Percentiles rank a stretch among this genome's conserved stretches.
Evolutionary conservation across 1,140 invertebrate genomes (phyloP).

Genomic region (Cataglyphis hispanica): DNA sequence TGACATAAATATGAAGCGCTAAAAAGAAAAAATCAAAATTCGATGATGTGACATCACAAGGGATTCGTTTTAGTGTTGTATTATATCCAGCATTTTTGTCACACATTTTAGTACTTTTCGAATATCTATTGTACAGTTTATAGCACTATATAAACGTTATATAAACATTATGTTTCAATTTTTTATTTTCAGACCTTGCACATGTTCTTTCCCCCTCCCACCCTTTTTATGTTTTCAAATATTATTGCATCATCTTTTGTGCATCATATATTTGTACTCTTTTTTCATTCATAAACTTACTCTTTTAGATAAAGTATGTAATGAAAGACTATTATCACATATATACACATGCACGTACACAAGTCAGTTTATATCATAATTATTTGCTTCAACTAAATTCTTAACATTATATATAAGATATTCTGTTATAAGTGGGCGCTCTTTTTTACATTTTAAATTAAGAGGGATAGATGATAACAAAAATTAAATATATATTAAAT

Average conservation of each 20-base stretch:
- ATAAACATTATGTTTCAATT: constrained; percentile 63
- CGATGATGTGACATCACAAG: constrained; percentile 16
- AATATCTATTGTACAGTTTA: constrained; percentile 47
- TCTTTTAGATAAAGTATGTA: neutral
- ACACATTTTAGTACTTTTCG: neutral
- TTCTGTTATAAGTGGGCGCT: too few species aligned
- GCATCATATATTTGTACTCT: constrained; percentile 5
- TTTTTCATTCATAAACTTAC: neutral
- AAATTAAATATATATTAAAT: too few species aligned
- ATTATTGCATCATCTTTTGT: neutral
- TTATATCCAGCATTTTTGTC: constrained; percentile 20
- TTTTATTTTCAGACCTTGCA: constrained; percentile 65
- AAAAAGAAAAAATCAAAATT: constrained; percentile 17
- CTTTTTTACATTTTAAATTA: too few species aligned
- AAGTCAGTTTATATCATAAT: neutral
- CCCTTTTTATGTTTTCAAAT: neutral
- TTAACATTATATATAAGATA: neutral
- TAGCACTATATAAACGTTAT: constrained; percentile 68
- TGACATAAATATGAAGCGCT: constrained; percentile 1
- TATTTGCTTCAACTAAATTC: constrained; percentile 1
- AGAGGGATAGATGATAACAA: too few species aligned
- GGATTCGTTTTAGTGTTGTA: neutral
- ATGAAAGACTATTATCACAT: neutral
- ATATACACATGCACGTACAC: too few species aligned
- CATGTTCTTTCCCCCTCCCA: neutral